These are phyloP conservation scores for Ectropis grisescens DNA, from an alignment of 1,140 invertebrate species.

Conservation along the genomic window DNA sequence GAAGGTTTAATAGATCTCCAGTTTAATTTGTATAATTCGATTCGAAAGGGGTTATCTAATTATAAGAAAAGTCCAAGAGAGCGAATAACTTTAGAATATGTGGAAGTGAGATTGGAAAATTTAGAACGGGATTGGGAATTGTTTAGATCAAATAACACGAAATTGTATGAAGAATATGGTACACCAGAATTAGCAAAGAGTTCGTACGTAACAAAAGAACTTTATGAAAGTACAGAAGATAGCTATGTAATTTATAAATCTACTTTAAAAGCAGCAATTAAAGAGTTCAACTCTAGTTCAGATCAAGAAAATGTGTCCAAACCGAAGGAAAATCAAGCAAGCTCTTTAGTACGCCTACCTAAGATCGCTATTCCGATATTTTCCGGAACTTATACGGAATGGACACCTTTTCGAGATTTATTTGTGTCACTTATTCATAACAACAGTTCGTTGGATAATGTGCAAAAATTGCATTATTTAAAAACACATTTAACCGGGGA, in stretches of 20 bases:
- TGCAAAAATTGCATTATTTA: slow-evolving; percentile 1
- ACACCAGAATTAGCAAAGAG: slow-evolving; percentile 1
- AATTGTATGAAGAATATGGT: slow-evolving; percentile 1
- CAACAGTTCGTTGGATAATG: background rate
- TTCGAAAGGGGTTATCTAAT: no score
- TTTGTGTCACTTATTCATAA: slow-evolving; percentile 1
- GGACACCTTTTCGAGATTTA: background rate
- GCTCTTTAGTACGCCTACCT: background rate
- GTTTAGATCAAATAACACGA: slow-evolving; percentile 3
- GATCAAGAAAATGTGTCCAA: background rate
- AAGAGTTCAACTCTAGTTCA: background rate
- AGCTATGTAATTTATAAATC: background rate
- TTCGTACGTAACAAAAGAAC: background rate
- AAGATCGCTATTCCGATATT: background rate
- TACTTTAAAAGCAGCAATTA: background rate
- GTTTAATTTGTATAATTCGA: no score
- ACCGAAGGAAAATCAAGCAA: background rate
- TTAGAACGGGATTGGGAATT: slow-evolving; percentile 6
- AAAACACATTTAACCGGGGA: background rate
- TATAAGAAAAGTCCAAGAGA: slow-evolving; percentile 7
- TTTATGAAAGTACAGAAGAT: slow-evolving; percentile 5
- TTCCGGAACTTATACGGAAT: background rate
- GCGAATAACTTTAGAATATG: slow-evolving; percentile 6
- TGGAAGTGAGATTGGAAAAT: slow-evolving; percentile 3
- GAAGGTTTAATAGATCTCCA: no score